Conservation (phyloP, 2,113 vertebrate species). For the Notiomystis cincta region DNA sequence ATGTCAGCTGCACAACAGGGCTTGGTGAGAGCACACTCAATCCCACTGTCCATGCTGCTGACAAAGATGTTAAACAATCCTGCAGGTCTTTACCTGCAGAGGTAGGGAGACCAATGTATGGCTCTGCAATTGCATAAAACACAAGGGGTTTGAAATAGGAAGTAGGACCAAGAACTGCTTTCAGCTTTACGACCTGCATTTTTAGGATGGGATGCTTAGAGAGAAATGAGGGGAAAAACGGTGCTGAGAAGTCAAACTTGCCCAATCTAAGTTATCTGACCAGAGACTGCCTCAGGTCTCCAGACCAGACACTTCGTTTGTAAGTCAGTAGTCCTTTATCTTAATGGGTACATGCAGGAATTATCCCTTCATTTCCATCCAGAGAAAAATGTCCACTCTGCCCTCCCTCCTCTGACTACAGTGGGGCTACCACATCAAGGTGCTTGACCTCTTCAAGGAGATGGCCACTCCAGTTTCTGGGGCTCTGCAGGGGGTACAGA, state of each 20-base stretch:
- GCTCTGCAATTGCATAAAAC: not conserved
- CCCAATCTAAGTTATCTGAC: not conserved
- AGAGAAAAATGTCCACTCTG: not conserved
- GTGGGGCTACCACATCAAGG: accelerated
- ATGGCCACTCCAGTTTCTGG: not conserved
- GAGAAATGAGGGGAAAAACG: not conserved
- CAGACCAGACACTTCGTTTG: not conserved
- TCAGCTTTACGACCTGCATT: not conserved
- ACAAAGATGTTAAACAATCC: not conserved
- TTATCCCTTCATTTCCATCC: not conserved
- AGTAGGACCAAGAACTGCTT: not conserved
- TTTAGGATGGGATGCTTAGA: not conserved
- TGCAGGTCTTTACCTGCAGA: not conserved
- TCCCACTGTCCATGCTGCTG: not conserved
- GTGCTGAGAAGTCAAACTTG: not conserved
- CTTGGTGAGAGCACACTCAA: not conserved
- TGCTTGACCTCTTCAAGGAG: not conserved
- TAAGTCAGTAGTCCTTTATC: not conserved
- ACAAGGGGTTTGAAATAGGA: not conserved
- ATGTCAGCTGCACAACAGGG: not conserved
- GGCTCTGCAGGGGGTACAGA: not conserved
- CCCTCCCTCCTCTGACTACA: not conserved
- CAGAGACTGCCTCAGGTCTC: not conserved
- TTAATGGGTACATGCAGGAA: not conserved
- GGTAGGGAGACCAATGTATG: not conserved